Evolutionary conservation across 1,140 invertebrate genomes (phyloP), one percentile per base, ranked within the genome.

Genomic region (Drosophila subobscura): DNA sequence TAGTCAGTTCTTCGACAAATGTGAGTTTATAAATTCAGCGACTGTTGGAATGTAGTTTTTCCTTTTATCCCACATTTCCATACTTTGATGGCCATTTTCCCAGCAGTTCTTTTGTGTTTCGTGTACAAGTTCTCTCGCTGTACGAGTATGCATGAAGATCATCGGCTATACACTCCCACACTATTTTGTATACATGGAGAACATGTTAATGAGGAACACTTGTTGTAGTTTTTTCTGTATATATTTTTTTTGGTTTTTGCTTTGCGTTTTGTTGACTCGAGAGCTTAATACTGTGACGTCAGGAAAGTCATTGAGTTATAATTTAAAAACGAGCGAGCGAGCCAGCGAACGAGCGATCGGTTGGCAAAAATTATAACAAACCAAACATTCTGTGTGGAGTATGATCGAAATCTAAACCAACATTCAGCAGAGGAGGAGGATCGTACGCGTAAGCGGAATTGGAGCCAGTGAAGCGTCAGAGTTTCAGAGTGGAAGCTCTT

Each of bases 261-360:
- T 66, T 49, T 49, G n/a, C 42, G 42, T 44, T 60, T 68, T 37
- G 44, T 50, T 68, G 63, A 50, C 56, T 37, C 10, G 10, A 37
- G 58, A 72, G 76, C 76, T 68, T 89, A 88, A 88, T 79, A 89
- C 83, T 83, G 68, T 88, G 84, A 88, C 83, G 83, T 88, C 83
- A 88, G 79, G 74, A 63, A 77, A 88, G 84, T 89, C 83, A 88
- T 88, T 88, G 83, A 88, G 80, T 78, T 73, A 79, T 77, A 76
- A 79, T 79, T 88, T 77, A 89, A 83, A 79, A 88, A 72, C 64
- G 51, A 86, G 64, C 74, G 50, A 74, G 63, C 72, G 65, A 33
- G 49, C 50, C 16, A 20, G 49, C 50, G 40, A 44, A 20, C 47
- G 40, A 44, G 27, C 47, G 47, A 41, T 23, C 41, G 22, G 8